These are phyloP conservation scores for Drosophila cracens DNA, from an alignment of 2,888 invertebrate genomes.

Conservation along the genomic window DNA sequence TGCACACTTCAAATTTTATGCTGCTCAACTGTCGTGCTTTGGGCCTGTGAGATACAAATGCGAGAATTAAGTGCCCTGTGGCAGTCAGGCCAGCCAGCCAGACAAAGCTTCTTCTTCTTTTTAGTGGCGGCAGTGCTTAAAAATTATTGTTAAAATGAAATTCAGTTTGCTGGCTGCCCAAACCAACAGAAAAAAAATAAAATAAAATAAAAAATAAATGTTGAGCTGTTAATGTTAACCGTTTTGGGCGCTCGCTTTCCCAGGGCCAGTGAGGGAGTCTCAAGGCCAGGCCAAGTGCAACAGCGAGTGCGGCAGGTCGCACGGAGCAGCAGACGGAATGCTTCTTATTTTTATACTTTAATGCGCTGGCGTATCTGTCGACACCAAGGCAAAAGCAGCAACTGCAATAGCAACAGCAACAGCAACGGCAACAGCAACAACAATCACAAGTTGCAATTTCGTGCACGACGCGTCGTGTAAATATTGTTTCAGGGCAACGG, in stretches of 20 bases:
- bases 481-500: constrained; percentile 66
- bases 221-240: constrained; percentile 11
- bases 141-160: constrained; percentile 38
- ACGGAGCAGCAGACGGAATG: constrained; percentile 48
- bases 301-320: constrained; percentile 59
- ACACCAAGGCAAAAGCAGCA: constrained; percentile 63
- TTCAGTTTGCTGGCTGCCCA: constrained; percentile 12
- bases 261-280: constrained; percentile 38
- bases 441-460: constrained; percentile 74
- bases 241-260: constrained; percentile 6
- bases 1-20: constrained; percentile 57
- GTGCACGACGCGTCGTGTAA: constrained; percentile 83
- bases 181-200: background rate
- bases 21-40: constrained; percentile 21
- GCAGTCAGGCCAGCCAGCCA: constrained; percentile 10
- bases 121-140: constrained; percentile 19
- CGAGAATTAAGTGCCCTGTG: constrained; percentile 10
- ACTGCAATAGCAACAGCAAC: constrained; percentile 30
- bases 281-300: constrained; percentile 72
- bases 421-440: constrained; percentile 19
- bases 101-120: background rate
- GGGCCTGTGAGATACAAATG: constrained; percentile 3
- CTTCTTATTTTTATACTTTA: constrained; percentile 76
- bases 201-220: background rate
- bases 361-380: constrained; percentile 71